Percentiles rank a stretch among this genome's conserved stretches.
phyloP scores from a whole-genome alignment of 1,140 invertebrate species.

The Cheumatopsyche charites region DNA sequence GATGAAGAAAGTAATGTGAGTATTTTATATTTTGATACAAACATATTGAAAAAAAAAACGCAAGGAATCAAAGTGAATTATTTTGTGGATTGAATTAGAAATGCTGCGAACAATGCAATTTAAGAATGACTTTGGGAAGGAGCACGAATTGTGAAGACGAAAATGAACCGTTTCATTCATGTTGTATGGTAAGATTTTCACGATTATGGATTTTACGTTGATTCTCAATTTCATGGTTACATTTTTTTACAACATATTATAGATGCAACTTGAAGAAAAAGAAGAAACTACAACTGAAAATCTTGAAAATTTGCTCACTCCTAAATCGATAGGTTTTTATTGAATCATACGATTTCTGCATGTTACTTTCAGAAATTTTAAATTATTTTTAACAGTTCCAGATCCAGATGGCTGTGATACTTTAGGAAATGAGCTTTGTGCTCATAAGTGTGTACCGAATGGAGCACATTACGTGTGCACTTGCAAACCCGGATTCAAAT shows the following conservation, averaged over 20 bases:
- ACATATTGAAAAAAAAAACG: too few relatives aligned
- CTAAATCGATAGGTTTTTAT: neutral
- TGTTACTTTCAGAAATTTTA: neutral
- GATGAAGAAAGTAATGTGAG: conserved; percentile 22
- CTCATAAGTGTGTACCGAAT: conserved; percentile 73
- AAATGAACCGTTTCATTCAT: conserved; percentile 25
- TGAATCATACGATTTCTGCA: neutral
- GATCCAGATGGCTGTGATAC: conserved; percentile 51
- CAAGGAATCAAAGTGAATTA: too few relatives aligned
- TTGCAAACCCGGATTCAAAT: conserved; percentile 69
- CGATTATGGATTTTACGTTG: too few relatives aligned
- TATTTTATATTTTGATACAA: neutral
- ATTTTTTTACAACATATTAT: too few relatives aligned
- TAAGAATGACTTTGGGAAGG: conserved; percentile 24
- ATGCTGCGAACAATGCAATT: conserved; percentile 42
- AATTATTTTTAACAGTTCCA: neutral
- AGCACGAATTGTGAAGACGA: conserved; percentile 8
- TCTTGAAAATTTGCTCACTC: neutral
- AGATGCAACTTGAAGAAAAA: neutral
- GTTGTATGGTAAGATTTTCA: conserved; percentile 42
- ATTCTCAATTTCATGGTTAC: too few relatives aligned
- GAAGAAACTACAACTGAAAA: neutral
- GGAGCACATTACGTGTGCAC: conserved; percentile 74
- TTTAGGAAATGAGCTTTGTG: conserved; percentile 69
- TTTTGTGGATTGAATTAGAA: too few relatives aligned